A percentile compares a stretch with the other conserved stretches of the same genome.
phyloP scores from a whole-genome alignment of 37 sponge, comb jelly and placozoan species.

The Cladorhizidae sp. region DNA sequence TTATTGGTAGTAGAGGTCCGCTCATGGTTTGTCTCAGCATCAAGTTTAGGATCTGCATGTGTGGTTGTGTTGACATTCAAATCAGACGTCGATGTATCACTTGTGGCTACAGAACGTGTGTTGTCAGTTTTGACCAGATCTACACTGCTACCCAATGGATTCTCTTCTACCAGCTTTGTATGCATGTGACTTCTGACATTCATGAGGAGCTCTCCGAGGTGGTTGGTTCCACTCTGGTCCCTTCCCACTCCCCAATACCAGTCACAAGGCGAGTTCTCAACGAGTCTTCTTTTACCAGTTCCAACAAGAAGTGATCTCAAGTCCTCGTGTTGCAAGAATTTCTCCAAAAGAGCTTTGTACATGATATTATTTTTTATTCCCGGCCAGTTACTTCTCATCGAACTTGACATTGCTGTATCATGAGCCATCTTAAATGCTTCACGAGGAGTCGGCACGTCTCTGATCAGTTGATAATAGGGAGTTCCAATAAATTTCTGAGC shows the following conservation, averaged over 20 bases:
- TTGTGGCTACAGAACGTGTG: no score
- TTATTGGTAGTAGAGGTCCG: no score
- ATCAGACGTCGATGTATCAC: no score
- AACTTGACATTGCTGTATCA: constrained; percentile 15
- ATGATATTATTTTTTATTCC: constrained; percentile 57
- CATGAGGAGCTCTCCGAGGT: constrained; percentile 71
- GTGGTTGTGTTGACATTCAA: no score
- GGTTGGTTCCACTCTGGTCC: constrained; percentile 70
- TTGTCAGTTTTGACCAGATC: no score
- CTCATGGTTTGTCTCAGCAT: no score
- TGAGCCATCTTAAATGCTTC: constrained; percentile 72
- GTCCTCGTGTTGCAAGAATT: constrained; percentile 57
- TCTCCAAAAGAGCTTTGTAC: constrained; percentile 48
- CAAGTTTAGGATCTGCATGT: no score
- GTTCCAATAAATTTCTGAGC: constrained; percentile 88
- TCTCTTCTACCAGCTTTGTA: no score
- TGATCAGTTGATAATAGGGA: constrained; percentile 50
- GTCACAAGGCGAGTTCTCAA: constrained; percentile 74
- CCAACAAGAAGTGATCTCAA: constrained; percentile 33
- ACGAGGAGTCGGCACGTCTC: constrained; percentile 20
- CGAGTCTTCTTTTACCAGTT: constrained; percentile 43
- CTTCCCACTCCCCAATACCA: constrained; percentile 86
- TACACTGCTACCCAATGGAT: no score
- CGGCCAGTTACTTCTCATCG: constrained; percentile 72
- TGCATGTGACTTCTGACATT: constrained; percentile 31